Evolutionary conservation across 1,140 invertebrate genomes (phyloP).

Genomic region (Bombus ignitus): DNA sequence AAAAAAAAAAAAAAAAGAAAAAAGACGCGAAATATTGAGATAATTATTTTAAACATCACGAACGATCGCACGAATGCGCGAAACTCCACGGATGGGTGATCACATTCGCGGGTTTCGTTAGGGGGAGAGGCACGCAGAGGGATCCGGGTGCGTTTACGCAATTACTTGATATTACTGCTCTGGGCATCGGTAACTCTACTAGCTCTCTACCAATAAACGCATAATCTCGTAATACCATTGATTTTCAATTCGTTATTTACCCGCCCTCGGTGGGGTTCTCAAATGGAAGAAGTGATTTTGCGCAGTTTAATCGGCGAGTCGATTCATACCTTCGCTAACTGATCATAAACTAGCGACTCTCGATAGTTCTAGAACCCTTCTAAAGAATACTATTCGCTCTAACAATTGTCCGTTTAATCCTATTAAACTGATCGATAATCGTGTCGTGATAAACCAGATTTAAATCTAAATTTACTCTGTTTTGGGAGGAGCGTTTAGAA

Average conservation of each 20-base stretch:
- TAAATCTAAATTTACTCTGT: too few relatives aligned
- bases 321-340: constrained; percentile 51
- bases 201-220: constrained; percentile 72
- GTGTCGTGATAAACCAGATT: background rate
- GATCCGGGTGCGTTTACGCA: constrained; percentile 71
- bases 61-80: constrained; percentile 38
- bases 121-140: constrained; percentile 57
- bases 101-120: constrained; percentile 52
- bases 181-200: constrained; percentile 70
- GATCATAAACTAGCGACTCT: constrained; percentile 37
- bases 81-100: constrained; percentile 51
- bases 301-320: constrained; percentile 62
- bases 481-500: background rate
- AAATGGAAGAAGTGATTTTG: constrained; percentile 71
- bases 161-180: constrained; percentile 75
- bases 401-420: too few relatives aligned
- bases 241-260: constrained; percentile 74
- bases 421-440: background rate
- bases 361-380: background rate
- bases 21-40: constrained; percentile 10
- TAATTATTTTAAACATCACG: constrained; percentile 57
- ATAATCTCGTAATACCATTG: constrained; percentile 74
- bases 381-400: constrained; percentile 7
- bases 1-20: background rate
- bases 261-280: constrained; percentile 65